Evolutionary conservation across 2,888 invertebrate genomes (phyloP), one percentile per base, ranked within the genome.

Genomic region (Drosophila mercatorum): DNA sequence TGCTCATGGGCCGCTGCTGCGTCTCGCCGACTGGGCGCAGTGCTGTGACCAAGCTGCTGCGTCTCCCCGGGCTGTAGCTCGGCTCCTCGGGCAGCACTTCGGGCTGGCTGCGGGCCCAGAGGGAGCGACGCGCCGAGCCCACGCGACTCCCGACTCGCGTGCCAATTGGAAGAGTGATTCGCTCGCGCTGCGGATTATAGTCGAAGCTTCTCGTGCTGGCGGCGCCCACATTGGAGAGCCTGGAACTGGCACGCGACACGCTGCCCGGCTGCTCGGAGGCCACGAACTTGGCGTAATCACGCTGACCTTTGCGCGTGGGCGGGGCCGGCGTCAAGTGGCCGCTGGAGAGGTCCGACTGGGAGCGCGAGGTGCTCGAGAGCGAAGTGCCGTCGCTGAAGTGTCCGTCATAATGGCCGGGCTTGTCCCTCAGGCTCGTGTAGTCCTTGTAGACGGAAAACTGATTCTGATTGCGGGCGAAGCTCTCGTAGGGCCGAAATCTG

Each of bases 401-500:
- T 0, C 86, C 86, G 11, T 86, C 87, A 11, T 72, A 78, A n/a
- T 88, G 86, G 17, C 70, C 69, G 1, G 89, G 84, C 51, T 81
- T 87, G 49, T 88, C 87, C 31, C 68, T 64, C 26, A 82, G 28
- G 28, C 87, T 88, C 6, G 86, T 86, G 62, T 84, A 77, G 40
- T 86, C 86, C 81, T 82, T 75, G 74, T 86, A 86, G 14, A 86
- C 89, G 11, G 89, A 88, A 47, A 84, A 75, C 12, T 86, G 72
- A 55, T 79, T 86, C 41, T 88, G 85, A 12, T 78, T 77, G 44
- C 81, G 80, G 7, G 67, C 80, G 31, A 87, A 90, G 11, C 82
- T 88, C 49, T 91, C 92, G 36, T 90, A 83, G 1, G 92, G 91
- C 72, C 91, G 90, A 58, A 82, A 91, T 63, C 91, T 92, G 3